These are phyloP conservation scores for Erebia epiphron DNA, from an alignment of 2,888 invertebrate genomes.

Conservation along the genomic window DNA sequence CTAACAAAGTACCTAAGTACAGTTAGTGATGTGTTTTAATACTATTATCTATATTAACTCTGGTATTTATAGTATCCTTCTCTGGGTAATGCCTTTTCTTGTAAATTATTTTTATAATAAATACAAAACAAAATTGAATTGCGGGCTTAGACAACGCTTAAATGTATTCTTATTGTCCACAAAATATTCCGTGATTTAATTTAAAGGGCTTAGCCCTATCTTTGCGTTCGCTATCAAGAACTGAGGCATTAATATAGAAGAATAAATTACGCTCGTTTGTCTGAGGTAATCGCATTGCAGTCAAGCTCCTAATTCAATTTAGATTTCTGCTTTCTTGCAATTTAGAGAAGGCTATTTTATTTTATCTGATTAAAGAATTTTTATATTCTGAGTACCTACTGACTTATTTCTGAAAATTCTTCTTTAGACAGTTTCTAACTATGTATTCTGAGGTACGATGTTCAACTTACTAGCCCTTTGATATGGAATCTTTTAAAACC, in stretches of 20 bases:
- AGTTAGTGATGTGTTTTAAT: not conserved
- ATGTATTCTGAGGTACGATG: not conserved
- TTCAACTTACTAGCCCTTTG: no score
- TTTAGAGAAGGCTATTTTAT: conserved; percentile 23
- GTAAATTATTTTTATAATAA: conserved; percentile 1
- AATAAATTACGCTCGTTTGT: conserved; percentile 37
- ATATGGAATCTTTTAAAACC: not conserved
- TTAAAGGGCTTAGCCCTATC: conserved; percentile 19
- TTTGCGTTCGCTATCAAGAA: conserved; percentile 21
- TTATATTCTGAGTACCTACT: not conserved
- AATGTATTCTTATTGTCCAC: conserved; percentile 14
- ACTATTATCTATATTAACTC: not conserved
- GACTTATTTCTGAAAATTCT: not conserved
- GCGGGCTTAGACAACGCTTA: conserved; percentile 6
- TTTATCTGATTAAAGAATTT: conserved; percentile 6
- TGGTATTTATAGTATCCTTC: not conserved
- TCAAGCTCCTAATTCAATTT: conserved; percentile 39
- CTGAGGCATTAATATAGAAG: conserved; percentile 27
- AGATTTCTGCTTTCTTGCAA: conserved; percentile 34
- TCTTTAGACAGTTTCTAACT: not conserved
- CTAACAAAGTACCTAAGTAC: not conserved
- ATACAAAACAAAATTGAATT: conserved; percentile 14
- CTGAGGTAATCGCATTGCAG: conserved; percentile 37
- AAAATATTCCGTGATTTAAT: conserved; percentile 16
- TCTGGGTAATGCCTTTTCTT: not conserved